Evolutionary conservation across 37 sponge, comb jelly and placozoan genomes (phyloP).

Genomic region (Chondrilla cf. caribensis): DNA sequence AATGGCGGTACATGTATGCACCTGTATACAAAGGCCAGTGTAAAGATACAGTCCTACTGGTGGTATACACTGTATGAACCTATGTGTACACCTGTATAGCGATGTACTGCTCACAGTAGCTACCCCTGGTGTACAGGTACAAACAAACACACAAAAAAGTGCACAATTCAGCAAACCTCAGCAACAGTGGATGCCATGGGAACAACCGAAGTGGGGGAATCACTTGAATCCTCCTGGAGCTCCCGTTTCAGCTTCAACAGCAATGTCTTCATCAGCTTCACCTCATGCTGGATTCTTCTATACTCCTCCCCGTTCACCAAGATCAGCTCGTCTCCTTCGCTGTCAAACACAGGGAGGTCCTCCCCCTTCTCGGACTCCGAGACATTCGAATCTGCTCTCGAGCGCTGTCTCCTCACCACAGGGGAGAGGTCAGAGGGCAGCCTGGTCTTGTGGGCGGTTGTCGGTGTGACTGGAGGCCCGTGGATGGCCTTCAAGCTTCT

Average conservation of each 20-base stretch:
- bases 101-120: no score
- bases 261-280: slow-evolving; percentile 65
- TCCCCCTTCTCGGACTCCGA: background rate
- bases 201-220: background rate
- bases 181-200: no score
- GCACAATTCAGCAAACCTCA: no score
- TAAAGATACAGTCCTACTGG: no score
- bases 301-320: slow-evolving; percentile 69
- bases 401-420: background rate
- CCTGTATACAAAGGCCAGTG: no score
- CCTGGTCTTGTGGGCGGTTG: background rate
- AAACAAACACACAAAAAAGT: no score
- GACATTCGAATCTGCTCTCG: background rate
- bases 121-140: no score
- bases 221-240: slow-evolving; percentile 44
- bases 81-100: no score
- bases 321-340: slow-evolving; percentile 65
- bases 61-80: no score
- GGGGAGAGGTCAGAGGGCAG: background rate
- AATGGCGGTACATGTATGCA: no score
- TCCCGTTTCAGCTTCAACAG: slow-evolving; percentile 76
- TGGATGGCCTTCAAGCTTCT: slow-evolving; percentile 1
- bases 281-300: slow-evolving; percentile 58
- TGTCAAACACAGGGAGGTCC: background rate
- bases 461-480: background rate